phyloP scores from a whole-genome alignment of 2,888 invertebrate genomes.

The Lithosia quadra region DNA sequence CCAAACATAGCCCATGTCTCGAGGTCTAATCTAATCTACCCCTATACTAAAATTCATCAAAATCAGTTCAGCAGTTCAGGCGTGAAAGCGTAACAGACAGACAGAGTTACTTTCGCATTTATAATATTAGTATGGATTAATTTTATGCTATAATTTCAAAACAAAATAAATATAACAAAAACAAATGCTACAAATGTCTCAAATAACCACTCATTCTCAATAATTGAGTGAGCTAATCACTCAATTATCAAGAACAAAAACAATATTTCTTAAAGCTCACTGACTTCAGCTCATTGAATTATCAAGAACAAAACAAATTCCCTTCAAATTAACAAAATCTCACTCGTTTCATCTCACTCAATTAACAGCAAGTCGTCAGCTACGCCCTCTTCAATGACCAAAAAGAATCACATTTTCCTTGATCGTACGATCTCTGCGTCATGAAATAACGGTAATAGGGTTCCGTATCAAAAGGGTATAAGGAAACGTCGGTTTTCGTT shows the following conservation, averaged over 20 bases:
- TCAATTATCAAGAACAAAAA: neutral
- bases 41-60: too few species aligned
- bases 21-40: too few species aligned
- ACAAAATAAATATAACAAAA: neutral
- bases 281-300: neutral
- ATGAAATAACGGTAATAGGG: neutral
- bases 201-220: neutral
- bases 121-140: too few species aligned
- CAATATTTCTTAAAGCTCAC: too few species aligned
- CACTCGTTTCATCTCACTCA: neutral
- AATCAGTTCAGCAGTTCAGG: too few species aligned
- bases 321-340: neutral
- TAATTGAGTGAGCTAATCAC: neutral
- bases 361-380: conserved; percentile 10
- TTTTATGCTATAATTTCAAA: neutral
- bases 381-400: neutral
- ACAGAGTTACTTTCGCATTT: too few species aligned
- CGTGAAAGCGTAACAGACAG: too few species aligned
- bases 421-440: neutral
- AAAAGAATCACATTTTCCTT: conserved; percentile 2
- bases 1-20: too few species aligned
- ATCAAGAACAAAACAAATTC: neutral
- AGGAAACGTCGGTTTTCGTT: too few species aligned
- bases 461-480: neutral
- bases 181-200: too few species aligned